These are phyloP conservation scores for Cochlearius cochlearius DNA, from an alignment of 2,113 vertebrate genomes.

Conservation along the genomic window DNA sequence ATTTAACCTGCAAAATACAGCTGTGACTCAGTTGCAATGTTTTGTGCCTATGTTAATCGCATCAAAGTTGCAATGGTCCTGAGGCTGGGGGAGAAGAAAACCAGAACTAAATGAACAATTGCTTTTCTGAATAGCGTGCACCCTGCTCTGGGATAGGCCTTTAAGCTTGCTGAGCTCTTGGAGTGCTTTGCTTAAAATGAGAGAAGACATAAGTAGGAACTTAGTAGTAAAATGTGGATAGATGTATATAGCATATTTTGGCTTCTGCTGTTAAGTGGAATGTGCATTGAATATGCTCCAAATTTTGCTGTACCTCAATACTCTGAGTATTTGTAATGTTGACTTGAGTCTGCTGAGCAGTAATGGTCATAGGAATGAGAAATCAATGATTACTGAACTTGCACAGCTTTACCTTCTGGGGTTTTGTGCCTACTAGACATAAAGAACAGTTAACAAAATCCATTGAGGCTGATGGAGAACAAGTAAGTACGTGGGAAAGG, in stretches of 20 bases:
- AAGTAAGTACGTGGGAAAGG: background rate
- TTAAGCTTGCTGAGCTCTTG: background rate
- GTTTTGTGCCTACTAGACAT: background rate
- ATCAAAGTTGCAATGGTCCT: background rate
- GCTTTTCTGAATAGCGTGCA: background rate
- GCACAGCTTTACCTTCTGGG: background rate
- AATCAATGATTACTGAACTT: background rate
- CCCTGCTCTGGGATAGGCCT: background rate
- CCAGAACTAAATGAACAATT: background rate
- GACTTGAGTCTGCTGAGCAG: background rate
- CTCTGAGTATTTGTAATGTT: background rate
- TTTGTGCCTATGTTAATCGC: background rate
- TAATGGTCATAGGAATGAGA: background rate
- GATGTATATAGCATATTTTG: background rate
- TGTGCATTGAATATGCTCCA: background rate
- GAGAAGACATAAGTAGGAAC: background rate
- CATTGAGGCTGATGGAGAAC: background rate
- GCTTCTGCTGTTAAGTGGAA: background rate
- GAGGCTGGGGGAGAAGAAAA: background rate
- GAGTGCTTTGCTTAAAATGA: background rate
- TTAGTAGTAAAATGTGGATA: too few relatives aligned
- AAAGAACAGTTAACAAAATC: background rate
- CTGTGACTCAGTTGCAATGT: background rate
- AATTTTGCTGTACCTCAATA: background rate
- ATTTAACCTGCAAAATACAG: background rate